Evolutionary conservation across 2,113 vertebrate species (phyloP).

Genomic region (Pomatostomus ruficeps): DNA sequence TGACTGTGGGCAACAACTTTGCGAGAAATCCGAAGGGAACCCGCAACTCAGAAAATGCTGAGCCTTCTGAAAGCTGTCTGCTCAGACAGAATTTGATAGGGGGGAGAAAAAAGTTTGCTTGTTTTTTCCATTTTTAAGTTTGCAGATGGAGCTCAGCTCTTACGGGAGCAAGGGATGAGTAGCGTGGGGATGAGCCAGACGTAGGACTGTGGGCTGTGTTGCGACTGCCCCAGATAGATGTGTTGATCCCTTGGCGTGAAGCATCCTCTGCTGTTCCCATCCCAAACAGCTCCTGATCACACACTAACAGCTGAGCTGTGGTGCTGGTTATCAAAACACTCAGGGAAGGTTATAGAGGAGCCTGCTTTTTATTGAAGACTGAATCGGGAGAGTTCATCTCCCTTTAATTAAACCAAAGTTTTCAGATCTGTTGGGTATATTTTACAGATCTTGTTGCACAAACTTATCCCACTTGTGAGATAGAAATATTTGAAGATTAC

Average conservation of each 20-base stretch:
- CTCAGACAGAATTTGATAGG: background rate
- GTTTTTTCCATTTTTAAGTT: background rate
- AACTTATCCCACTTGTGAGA: background rate
- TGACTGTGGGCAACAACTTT: background rate
- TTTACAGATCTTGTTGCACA: background rate
- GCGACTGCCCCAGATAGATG: conserved; percentile 55
- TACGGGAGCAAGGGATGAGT: background rate
- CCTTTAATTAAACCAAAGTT: background rate
- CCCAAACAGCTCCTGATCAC: conserved; percentile 17
- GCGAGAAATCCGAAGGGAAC: background rate
- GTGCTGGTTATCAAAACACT: background rate
- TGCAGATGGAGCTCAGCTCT: conserved; percentile 31
- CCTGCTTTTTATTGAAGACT: background rate
- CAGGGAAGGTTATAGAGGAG: background rate
- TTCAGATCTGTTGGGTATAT: background rate
- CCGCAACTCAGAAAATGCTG: conserved; percentile 15
- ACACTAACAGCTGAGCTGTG: conserved; percentile 19
- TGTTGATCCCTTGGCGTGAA: conserved; percentile 37
- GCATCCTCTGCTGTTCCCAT: conserved; percentile 22
- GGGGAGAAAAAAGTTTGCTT: background rate
- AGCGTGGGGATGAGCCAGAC: conserved; percentile 18
- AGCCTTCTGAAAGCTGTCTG: conserved; percentile 6
- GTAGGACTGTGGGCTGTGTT: conserved; percentile 44
- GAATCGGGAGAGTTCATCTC: background rate
- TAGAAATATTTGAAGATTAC: background rate